phyloP scores from a whole-genome alignment of 2,113 vertebrate genomes.

The Capricornis sumatraensis region DNA sequence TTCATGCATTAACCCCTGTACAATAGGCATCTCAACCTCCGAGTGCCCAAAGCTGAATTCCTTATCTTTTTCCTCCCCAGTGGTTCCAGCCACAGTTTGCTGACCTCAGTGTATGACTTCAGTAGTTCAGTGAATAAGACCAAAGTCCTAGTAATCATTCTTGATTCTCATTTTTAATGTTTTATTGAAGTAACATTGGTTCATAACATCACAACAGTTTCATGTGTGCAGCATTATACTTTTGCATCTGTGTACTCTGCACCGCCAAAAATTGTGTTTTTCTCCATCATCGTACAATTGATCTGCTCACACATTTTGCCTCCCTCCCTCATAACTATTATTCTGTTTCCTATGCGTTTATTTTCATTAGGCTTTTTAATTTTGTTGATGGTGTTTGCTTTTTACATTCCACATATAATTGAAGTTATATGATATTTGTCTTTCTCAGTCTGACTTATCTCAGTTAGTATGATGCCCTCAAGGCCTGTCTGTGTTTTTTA shows the following conservation, averaged over 20 bases:
- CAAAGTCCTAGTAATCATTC: background rate
- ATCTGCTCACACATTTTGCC: background rate
- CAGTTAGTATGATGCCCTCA: background rate
- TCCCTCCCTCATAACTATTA: background rate
- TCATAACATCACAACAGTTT: background rate
- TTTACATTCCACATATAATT: background rate
- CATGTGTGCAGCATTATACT: background rate
- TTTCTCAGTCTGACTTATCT: background rate
- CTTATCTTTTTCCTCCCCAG: background rate
- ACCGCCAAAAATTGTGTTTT: background rate
- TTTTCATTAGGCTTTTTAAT: background rate
- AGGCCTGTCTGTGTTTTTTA: background rate
- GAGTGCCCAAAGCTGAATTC: background rate
- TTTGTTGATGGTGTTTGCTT: background rate
- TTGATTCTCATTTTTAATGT: background rate
- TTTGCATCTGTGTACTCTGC: background rate
- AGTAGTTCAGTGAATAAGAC: background rate
- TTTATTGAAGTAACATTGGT: background rate
- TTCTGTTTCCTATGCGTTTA: background rate
- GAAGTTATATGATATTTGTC: background rate
- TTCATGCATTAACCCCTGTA: background rate
- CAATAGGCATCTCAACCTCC: background rate
- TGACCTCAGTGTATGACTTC: background rate
- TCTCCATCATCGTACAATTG: fast-evolving
- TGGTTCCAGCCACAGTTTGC: background rate